Conservation (phyloP, 2,113 vertebrate species). For the Gymnarchus niloticus region DNA sequence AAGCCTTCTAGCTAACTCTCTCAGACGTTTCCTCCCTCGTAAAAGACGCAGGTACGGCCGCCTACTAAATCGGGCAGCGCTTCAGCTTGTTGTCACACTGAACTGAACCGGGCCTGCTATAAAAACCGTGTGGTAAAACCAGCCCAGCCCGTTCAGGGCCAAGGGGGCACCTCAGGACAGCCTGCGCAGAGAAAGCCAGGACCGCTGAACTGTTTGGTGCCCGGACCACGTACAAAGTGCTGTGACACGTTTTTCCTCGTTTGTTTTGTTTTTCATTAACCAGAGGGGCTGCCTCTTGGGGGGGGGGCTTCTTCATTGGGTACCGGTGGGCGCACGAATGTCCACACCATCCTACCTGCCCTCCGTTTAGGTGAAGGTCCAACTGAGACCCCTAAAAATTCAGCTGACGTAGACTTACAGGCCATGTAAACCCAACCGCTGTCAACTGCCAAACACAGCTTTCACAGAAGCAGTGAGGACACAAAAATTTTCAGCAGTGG, state of each 20-base stretch:
- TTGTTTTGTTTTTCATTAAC: too few relatives aligned
- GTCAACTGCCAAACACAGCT: neutral
- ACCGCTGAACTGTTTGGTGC: neutral
- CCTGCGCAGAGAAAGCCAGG: neutral
- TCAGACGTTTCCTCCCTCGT: slow-evolving; percentile 9
- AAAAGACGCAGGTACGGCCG: neutral
- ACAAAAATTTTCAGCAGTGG: neutral
- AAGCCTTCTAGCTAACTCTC: neutral
- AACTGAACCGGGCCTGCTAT: neutral
- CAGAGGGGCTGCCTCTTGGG: too few relatives aligned
- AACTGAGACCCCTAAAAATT: too few relatives aligned
- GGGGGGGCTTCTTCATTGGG: neutral
- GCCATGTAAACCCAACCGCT: too few relatives aligned
- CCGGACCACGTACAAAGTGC: neutral
- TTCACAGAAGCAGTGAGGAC: neutral
- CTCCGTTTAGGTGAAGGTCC: too few relatives aligned
- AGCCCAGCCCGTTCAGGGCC: neutral
- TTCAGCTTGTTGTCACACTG: neutral
- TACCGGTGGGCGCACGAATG: too few relatives aligned
- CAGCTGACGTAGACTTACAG: too few relatives aligned
- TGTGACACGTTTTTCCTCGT: neutral
- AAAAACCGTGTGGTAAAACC: neutral
- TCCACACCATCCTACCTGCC: too few relatives aligned
- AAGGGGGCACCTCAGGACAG: neutral
- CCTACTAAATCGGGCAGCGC: neutral